phyloP scores from a whole-genome alignment of 2,113 vertebrate genomes.

The Salvelinus alpinus region DNA sequence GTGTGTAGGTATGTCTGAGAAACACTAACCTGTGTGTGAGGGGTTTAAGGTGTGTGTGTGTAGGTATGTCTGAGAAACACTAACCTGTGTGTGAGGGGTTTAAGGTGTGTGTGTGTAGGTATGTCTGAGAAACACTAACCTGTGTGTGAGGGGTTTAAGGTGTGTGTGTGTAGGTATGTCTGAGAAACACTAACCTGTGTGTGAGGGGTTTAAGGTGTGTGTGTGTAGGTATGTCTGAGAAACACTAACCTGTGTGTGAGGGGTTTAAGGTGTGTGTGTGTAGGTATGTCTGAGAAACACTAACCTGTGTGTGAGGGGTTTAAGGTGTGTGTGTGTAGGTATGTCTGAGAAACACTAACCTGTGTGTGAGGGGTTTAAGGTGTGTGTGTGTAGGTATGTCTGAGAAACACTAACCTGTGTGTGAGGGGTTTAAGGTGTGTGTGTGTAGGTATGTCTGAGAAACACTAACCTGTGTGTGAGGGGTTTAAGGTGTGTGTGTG shows the following conservation, averaged over 20 bases:
- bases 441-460: no score
- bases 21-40: slow-evolving; percentile 64
- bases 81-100: slow-evolving; percentile 66
- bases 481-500: slow-evolving; percentile 33
- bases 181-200: not conserved
- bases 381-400: no score
- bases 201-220: slow-evolving; percentile 65
- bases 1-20: no score
- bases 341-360: not conserved
- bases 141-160: slow-evolving; percentile 69
- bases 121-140: not conserved
- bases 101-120: not conserved
- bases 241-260: slow-evolving; percentile 64
- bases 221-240: no score
- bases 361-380: slow-evolving; percentile 69
- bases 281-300: no score
- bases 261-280: slow-evolving; percentile 33
- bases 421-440: slow-evolving; percentile 65
- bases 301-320: slow-evolving; percentile 66
- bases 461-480: slow-evolving; percentile 64
- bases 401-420: not conserved
- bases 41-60: slow-evolving; percentile 33
- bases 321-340: not conserved
- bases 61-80: no score
- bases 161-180: no score